Base-by-base conservation (phyloP, 2,888 invertebrate species). In the Cartodere bifasciata region DNA sequence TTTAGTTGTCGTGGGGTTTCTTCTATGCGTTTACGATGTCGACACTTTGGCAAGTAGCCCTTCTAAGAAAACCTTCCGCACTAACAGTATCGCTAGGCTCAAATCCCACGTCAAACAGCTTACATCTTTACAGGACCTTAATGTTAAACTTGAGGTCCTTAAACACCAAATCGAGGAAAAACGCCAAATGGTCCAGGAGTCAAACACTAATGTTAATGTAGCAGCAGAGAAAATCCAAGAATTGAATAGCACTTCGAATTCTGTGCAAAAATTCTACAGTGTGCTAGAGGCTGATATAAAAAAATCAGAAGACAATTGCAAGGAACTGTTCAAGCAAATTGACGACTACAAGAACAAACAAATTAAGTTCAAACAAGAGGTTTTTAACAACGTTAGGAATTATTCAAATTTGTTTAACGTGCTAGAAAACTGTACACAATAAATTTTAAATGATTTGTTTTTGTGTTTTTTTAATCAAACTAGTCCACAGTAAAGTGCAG, bases 61-160 rank as follows among this genome's bases (percentile, higher is more conserved):
- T n/a, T n/a, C n/a, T n/a, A n/a, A n/a, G n/a, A n/a, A n/a, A n/a
- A n/a, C n/a, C n/a, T n/a, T n/a, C n/a, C n/a, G n/a, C n/a, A n/a
- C n/a, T n/a, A n/a, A n/a, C n/a, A n/a, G n/a, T n/a, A n/a, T n/a
- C n/a, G n/a, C n/a, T n/a, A n/a, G n/a, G n/a, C n/a, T n/a, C n/a
- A n/a, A n/a, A n/a, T n/a, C n/a, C n/a, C n/a, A 43, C 37, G 10
- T 23, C 31, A 21, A 34, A 40, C 14, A 43, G 42, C 4, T 34
- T 33, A 11, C 28, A n/a, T 46, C 49, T 1, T 47, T 50, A 2
- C 55, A 55, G 33, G 56, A 58, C 14, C 23, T 58, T 28, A 53
- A 54, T 22, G 45, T 46, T 15, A 51, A 55, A 28, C 20, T 58
- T 27, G 49, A 50, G 10, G 39, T 47, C n/a, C 38, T 58, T 10